phyloP scores from a whole-genome alignment of 2,113 vertebrate genomes.

The Rhynchopsitta pachyrhyncha region DNA sequence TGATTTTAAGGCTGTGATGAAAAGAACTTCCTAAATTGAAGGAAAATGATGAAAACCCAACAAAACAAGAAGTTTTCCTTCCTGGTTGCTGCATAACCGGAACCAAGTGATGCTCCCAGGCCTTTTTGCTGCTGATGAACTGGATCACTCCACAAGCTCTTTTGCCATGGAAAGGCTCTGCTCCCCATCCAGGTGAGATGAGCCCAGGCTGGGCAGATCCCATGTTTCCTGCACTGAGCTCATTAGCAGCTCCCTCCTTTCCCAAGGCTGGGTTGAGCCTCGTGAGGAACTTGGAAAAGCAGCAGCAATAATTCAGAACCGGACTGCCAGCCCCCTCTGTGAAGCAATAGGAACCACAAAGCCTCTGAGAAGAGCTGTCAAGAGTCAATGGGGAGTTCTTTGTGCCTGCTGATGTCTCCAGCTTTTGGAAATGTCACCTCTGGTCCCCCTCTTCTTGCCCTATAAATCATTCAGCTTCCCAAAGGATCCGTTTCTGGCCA shows the following conservation, averaged over 20 bases:
- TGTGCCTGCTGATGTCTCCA: background rate
- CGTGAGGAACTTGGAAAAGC: background rate
- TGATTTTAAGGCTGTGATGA: slow-evolving; percentile 17
- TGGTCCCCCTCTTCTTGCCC: background rate
- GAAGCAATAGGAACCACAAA: background rate
- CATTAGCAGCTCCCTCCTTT: background rate
- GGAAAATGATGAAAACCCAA: background rate
- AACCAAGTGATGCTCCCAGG: background rate
- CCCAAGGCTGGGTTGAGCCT: background rate
- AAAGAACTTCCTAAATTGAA: slow-evolving; percentile 10
- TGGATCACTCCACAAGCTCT: background rate
- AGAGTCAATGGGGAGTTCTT: background rate
- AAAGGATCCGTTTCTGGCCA: background rate
- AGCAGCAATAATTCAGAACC: background rate
- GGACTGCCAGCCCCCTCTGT: too few species aligned
- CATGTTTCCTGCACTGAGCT: background rate
- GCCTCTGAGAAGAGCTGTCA: background rate
- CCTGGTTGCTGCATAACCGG: background rate
- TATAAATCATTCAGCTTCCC: background rate
- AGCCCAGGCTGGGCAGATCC: background rate
- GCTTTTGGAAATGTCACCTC: background rate
- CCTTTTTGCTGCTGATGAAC: background rate
- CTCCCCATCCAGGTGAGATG: background rate
- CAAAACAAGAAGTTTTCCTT: background rate
- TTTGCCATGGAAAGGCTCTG: background rate